phyloP scores from a whole-genome alignment of 2,113 vertebrate genomes.

The Rhadina sibilatrix region DNA sequence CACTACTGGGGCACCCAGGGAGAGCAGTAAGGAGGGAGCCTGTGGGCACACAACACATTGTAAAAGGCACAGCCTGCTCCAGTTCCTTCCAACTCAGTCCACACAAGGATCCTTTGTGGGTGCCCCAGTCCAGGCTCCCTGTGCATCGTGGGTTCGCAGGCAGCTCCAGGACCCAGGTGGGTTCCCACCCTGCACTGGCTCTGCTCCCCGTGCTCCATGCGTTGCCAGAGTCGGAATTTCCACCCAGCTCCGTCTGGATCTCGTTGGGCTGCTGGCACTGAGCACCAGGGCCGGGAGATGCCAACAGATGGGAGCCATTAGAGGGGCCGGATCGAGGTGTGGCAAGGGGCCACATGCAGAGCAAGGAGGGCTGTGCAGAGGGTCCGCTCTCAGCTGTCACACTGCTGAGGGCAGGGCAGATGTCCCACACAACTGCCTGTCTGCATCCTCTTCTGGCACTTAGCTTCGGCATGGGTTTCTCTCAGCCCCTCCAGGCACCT shows the following conservation, averaged over 20 bases:
- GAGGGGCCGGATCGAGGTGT: rapidly evolving
- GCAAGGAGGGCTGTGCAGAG: not conserved
- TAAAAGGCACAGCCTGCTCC: not conserved
- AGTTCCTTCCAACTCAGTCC: not conserved
- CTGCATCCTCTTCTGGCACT: not conserved
- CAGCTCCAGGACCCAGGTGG: not conserved
- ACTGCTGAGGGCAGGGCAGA: not conserved
- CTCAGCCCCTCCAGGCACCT: not conserved
- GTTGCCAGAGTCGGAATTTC: not conserved
- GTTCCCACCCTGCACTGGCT: not conserved
- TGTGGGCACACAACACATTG: not conserved
- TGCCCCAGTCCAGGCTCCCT: not conserved
- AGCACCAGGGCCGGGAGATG: not conserved
- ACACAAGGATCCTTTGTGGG: not conserved
- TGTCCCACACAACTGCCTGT: not conserved
- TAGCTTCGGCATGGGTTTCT: rapidly evolving
- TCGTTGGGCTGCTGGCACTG: not conserved
- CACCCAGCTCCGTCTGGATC: slow-evolving; percentile 46
- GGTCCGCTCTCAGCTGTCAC: not conserved
- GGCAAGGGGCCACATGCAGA: not conserved
- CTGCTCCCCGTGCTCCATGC: rapidly evolving
- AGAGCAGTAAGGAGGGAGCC: not conserved
- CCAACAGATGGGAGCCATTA: slow-evolving; percentile 57
- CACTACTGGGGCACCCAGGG: rapidly evolving
- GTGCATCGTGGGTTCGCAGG: rapidly evolving